These are phyloP conservation scores for Candoia aspera DNA, from an alignment of 2,113 vertebrate genomes.

Conservation along the genomic window DNA sequence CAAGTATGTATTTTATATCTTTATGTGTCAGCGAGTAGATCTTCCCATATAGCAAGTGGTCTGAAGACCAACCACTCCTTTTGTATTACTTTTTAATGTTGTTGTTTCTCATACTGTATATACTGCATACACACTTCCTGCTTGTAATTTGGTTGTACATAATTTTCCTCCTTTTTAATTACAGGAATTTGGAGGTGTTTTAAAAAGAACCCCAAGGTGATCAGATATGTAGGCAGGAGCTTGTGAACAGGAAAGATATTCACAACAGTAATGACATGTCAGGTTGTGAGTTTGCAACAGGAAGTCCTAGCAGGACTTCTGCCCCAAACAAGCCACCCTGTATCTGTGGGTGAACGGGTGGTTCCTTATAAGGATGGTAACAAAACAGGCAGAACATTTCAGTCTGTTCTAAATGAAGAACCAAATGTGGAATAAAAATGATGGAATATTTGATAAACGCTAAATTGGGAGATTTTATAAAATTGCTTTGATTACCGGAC, in stretches of 20 bases:
- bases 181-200: neutral
- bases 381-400: constrained; percentile 21
- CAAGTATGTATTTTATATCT: neutral
- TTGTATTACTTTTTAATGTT: neutral
- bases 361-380: constrained; percentile 12
- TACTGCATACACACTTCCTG: neutral
- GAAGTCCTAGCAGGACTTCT: neutral
- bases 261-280: neutral
- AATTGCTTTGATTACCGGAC: neutral
- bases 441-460: neutral
- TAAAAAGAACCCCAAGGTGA: neutral
- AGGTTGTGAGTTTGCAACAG: neutral
- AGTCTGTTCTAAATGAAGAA: constrained; percentile 11
- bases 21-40: neutral
- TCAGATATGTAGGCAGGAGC: neutral
- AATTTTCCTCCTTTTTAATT: neutral
- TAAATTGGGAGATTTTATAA: constrained; percentile 26
- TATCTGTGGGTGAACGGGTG: constrained; percentile 7
- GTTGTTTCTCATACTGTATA: neutral
- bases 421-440: constrained; percentile 22
- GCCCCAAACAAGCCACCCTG: neutral
- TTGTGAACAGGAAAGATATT: neutral
- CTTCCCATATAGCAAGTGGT: neutral
- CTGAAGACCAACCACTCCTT: neutral
- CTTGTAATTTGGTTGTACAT: neutral